Evolutionary conservation across 2,797 vertebrate species (phyloP), one percentile per base, ranked within the genome.

Genomic region (Sebastes taczanowskii): DNA sequence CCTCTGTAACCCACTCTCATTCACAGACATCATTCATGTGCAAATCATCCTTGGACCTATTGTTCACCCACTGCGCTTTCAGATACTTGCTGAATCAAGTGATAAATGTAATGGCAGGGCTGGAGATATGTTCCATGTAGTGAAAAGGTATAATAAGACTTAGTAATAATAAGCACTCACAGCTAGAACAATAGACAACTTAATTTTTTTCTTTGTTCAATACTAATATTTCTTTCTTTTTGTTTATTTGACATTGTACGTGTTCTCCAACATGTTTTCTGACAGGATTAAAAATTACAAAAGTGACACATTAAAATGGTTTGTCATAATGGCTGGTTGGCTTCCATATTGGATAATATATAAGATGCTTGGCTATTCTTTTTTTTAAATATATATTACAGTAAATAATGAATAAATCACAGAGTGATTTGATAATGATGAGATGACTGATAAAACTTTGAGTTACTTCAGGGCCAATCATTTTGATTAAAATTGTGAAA

Each of bases 11-110:
- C 89, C 93, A 93, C 93, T 88, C 90, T 90, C 91, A 95, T 95
- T 96, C 94, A 95, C 86, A 92, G 91, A 93, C 92, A 58, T 91
- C 91, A 96, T 96, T 96, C 95, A 96, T 96, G 95, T 95, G 95
- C 94, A 95, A 96, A 96, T 95, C 86, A 92, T 89, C 88, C 87
- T 73, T 83, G 84, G 79, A 77, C 72, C 88, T 71, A 94, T 95
- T 95, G 93, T 95, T 90, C 93, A 86, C 72, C 78, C 87, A 14
- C 87, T 85, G 85, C 74, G 80, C 91, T 91, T 91, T 90, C 87
- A 94, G 90, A 94, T 94, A 94, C 93, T 93, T 93, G 90, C 90
- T 93, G 88, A 94, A 95, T 92, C 88, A 87, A 94, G 91, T 89
- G 90, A 94, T 93, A 95, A 89, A 95, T 92, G 89, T 92, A 93